Evolutionary conservation across 2,113 vertebrate genomes (phyloP).

Genomic region (Gobius niger): DNA sequence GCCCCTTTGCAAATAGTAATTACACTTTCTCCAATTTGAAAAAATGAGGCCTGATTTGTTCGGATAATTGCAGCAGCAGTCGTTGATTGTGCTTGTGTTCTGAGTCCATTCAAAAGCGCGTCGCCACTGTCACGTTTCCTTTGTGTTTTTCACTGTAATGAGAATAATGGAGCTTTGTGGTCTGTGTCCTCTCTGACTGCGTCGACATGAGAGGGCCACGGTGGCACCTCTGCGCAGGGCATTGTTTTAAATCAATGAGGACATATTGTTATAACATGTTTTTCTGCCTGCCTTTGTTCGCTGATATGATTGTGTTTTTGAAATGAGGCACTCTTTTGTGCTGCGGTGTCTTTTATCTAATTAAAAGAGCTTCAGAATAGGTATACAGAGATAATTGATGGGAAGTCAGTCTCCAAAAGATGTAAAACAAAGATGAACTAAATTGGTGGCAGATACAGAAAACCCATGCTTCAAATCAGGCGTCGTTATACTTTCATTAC

Average conservation of each 20-base stretch:
- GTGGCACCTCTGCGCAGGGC: background rate
- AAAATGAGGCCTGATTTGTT: slow-evolving; percentile 2
- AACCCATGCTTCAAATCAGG: too few relatives aligned
- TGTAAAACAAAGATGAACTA: too few relatives aligned
- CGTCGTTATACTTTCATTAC: too few relatives aligned
- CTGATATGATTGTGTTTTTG: background rate
- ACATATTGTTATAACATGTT: background rate
- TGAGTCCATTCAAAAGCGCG: background rate
- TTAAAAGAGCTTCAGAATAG: background rate
- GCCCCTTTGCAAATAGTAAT: background rate
- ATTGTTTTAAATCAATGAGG: background rate
- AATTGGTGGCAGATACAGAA: too few relatives aligned
- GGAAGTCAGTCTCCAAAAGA: background rate
- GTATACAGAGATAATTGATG: background rate
- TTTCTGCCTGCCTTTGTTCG: background rate
- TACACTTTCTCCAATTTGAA: background rate
- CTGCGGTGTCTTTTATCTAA: background rate
- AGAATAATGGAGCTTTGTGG: slow-evolving; percentile 15
- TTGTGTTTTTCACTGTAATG: slow-evolving; percentile 17
- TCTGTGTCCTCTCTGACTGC: background rate
- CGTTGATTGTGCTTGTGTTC: slow-evolving; percentile 9
- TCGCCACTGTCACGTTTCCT: slow-evolving; percentile 3
- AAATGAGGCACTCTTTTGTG: background rate
- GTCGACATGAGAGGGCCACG: background rate
- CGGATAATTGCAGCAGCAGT: background rate